These are phyloP conservation scores for Glyphotaelius pellucidus DNA, from an alignment of 2,888 invertebrate species.

Conservation along the genomic window DNA sequence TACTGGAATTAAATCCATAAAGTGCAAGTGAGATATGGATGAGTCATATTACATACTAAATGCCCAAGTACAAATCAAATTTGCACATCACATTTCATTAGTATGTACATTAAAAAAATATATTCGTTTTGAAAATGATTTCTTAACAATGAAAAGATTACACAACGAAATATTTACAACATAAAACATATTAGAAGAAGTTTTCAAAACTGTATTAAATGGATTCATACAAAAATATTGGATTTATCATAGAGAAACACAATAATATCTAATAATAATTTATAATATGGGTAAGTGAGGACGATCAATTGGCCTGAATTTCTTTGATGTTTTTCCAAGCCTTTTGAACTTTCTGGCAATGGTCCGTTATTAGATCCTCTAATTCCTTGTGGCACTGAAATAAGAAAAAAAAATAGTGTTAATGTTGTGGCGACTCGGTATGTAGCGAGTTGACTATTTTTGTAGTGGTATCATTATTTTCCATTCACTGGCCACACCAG, in stretches of 20 bases:
- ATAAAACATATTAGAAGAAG: neutral
- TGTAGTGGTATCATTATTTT: too few species aligned
- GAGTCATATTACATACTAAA: neutral
- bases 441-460: too few species aligned
- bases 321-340: slow-evolving; percentile 73
- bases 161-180: neutral
- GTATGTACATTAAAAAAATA: neutral
- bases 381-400: slow-evolving; percentile 81
- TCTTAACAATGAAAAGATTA: neutral
- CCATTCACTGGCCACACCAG: too few species aligned
- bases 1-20: too few species aligned
- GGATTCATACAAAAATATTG: neutral
- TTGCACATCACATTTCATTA: neutral
- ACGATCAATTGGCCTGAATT: slow-evolving; percentile 9
- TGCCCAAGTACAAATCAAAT: neutral
- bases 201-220: neutral
- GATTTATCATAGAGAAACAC: slow-evolving; percentile 1
- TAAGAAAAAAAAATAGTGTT: slow-evolving; percentile 57
- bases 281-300: neutral
- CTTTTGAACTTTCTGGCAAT: slow-evolving; percentile 80
- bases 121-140: neutral
- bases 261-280: neutral
- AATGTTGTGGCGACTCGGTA: too few species aligned
- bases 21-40: too few species aligned
- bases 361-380: slow-evolving; percentile 79